Conservation (phyloP, 2,113 vertebrate genomes). For the Stegostoma tigrinum region DNA sequence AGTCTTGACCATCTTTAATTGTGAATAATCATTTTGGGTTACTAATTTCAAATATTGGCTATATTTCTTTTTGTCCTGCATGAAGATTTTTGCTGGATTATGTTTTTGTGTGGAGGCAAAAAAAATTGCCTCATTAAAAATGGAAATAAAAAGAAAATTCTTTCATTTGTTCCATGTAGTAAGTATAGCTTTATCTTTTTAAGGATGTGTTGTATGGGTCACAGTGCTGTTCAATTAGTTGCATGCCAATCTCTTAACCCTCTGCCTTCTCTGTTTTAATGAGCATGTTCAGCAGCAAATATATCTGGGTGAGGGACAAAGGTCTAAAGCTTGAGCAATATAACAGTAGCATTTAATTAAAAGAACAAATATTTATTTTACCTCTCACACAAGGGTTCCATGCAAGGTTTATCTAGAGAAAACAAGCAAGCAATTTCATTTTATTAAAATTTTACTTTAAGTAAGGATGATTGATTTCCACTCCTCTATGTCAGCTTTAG, state of each 20-base stretch:
- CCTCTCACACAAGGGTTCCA: background rate
- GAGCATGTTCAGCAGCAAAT: background rate
- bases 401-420: background rate
- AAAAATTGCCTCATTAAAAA: background rate
- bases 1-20: background rate
- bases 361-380: background rate
- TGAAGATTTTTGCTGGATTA: background rate
- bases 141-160: background rate
- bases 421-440: background rate
- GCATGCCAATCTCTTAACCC: background rate
- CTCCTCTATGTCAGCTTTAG: background rate
- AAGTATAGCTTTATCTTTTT: background rate
- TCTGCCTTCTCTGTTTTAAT: background rate
- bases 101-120: background rate
- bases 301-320: background rate
- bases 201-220: background rate
- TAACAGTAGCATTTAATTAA: background rate
- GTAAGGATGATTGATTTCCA: background rate
- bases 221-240: background rate
- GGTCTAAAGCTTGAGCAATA: background rate
- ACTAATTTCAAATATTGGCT: background rate
- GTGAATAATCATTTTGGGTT: background rate
- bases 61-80: background rate
- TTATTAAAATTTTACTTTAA: conserved; percentile 10
- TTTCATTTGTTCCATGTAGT: background rate